Percentiles rank a stretch among this genome's conserved stretches.
Conservation (phyloP, 2,113 vertebrate species). For the Macquaria ambigua region DNA sequence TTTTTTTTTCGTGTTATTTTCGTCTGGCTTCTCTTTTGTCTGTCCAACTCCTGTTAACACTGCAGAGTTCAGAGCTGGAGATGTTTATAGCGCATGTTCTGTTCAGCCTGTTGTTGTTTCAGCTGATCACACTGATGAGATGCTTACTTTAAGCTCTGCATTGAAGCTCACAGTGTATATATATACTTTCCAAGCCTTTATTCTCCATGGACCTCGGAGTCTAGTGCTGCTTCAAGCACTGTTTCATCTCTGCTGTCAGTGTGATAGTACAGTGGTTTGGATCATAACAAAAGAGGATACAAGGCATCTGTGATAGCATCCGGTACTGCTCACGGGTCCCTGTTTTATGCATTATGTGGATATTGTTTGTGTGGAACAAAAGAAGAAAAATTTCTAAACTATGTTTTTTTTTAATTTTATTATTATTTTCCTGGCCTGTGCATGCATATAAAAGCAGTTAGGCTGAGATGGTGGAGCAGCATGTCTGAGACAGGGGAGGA, state of each 20-base stretch:
- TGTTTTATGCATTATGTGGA: neutral
- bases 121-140: constrained; percentile 21
- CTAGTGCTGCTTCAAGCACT: constrained; percentile 1
- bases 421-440: neutral
- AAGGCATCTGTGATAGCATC: constrained; percentile 24
- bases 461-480: constrained; percentile 31
- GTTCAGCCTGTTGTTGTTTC: constrained; percentile 24
- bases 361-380: constrained; percentile 16
- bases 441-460: neutral
- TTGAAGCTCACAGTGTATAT: neutral
- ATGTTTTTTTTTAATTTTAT: neutral
- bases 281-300: constrained; percentile 42
- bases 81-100: constrained; percentile 20
- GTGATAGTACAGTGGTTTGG: constrained; percentile 27
- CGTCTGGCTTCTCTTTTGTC: constrained; percentile 59
- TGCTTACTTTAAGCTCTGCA: constrained; percentile 13
- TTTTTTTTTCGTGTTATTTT: constrained; percentile 27
- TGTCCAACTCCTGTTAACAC: constrained; percentile 38
- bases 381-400: neutral
- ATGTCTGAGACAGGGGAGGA: constrained; percentile 29
- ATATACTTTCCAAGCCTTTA: neutral
- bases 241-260: constrained; percentile 43
- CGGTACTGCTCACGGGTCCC: neutral
- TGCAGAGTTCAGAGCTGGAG: constrained; percentile 32
- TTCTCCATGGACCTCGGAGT: constrained; percentile 22